These are phyloP conservation scores for Leptodactylus fallax DNA, from an alignment of 2,797 vertebrate genomes.

Conservation along the genomic window DNA sequence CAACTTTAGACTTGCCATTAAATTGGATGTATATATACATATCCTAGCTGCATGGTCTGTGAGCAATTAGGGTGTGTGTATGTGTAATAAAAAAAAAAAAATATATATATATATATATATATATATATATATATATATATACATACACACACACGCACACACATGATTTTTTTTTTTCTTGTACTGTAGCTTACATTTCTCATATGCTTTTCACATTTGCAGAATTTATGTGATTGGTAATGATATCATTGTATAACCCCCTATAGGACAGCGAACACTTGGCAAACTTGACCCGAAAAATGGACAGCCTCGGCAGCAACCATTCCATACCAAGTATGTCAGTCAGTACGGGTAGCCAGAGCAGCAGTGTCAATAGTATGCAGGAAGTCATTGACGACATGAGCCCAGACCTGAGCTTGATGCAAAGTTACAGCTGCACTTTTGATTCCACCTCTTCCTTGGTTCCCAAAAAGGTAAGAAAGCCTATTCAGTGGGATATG, in stretches of 20 bases:
- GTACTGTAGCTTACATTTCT: too few species aligned
- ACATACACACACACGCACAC: too few species aligned
- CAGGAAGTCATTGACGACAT: conserved; percentile 94
- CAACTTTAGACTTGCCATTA: too few species aligned
- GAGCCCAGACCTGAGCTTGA: conserved; percentile 87
- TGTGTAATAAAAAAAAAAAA: too few species aligned
- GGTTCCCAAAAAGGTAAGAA: conserved; percentile 89
- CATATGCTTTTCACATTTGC: too few species aligned
- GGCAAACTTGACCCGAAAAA: conserved; percentile 84
- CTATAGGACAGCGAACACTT: conserved; percentile 93
- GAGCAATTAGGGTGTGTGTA: too few species aligned
- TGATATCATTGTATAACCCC: conserved; percentile 31
- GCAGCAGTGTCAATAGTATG: conserved; percentile 98
- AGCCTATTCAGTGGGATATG: neutral
- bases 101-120: too few species aligned
- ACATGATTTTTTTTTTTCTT: too few species aligned
- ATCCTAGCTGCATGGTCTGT: too few species aligned
- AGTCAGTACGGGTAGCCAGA: conserved; percentile 95
- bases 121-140: too few species aligned
- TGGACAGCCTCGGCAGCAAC: conserved; percentile 98
- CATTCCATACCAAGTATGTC: conserved; percentile 96
- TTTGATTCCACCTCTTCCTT: conserved; percentile 83
- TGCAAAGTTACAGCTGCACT: conserved; percentile 87
- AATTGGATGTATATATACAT: too few species aligned
- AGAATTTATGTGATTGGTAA: neutral